Conservation (phyloP, 2,888 invertebrate species). For the Drosophila kokeensis region DNA sequence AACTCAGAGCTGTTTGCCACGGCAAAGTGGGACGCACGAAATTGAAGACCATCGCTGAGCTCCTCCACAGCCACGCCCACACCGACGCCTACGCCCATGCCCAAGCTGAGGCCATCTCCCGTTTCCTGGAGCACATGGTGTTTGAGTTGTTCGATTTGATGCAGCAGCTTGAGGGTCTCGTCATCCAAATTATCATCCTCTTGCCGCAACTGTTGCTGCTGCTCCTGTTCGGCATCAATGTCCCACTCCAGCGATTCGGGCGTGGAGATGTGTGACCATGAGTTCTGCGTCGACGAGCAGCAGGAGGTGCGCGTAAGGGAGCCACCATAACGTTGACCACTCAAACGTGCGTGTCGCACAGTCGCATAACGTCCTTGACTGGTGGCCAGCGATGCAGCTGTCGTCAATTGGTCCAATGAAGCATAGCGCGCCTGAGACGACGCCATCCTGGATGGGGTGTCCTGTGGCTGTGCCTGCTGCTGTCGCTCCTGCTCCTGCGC, state of each 20-base stretch:
- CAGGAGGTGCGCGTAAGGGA: conserved; percentile 84
- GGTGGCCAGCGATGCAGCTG: conserved; percentile 52
- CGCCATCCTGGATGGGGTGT: conserved; percentile 31
- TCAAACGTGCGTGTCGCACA: conserved; percentile 44
- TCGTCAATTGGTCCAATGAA: conserved; percentile 70
- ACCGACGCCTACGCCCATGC: conserved; percentile 9
- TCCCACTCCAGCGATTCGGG: conserved; percentile 90
- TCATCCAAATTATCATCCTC: conserved; percentile 87
- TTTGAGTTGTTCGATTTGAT: conserved; percentile 89
- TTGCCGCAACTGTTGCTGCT: conserved; percentile 81
- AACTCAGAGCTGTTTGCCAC: conserved; percentile 44
- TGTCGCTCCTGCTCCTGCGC: conserved; percentile 41
- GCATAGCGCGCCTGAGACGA: conserved; percentile 52
- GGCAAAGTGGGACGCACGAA: conserved; percentile 60
- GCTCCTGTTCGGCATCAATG: conserved; percentile 86
- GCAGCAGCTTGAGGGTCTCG: conserved; percentile 88
- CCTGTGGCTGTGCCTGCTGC: conserved; percentile 30
- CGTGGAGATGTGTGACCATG: conserved; percentile 88
- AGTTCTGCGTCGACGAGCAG: conserved; percentile 85
- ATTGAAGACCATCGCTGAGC: conserved; percentile 54
- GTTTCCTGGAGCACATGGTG: conserved; percentile 89
- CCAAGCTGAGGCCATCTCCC: conserved; percentile 85
- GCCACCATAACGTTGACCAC: conserved; percentile 66
- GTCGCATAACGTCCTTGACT: conserved; percentile 43
- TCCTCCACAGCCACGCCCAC: conserved; percentile 59